Conservation (phyloP, 2,888 invertebrate species). For the Caenorhabditis zanzibari region DNA sequence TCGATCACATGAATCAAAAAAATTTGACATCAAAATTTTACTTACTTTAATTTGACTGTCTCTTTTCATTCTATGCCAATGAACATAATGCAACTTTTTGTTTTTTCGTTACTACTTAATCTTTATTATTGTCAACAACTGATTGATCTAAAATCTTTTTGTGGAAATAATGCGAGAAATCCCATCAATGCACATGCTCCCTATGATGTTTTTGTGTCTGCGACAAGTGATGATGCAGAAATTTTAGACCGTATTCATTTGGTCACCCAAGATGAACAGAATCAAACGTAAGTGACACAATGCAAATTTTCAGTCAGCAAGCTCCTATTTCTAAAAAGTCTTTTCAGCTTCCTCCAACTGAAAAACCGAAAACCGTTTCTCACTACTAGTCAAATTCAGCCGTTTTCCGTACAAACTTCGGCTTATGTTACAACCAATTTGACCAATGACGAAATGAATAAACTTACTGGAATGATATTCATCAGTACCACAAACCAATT, state of each 20-base stretch:
- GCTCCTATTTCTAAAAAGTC: background rate
- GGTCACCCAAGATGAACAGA: conserved; percentile 16
- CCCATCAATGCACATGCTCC: conserved; percentile 16
- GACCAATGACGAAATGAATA: conserved; percentile 10
- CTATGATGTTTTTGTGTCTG: conserved; percentile 28
- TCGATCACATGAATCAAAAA: background rate
- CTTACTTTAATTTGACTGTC: background rate
- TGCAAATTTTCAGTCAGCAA: background rate
- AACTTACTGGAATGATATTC: conserved; percentile 33
- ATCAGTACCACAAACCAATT: conserved; percentile 25
- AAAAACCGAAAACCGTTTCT: conserved; percentile 22
- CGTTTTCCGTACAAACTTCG: conserved; percentile 7
- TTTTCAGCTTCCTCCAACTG: conserved; percentile 19
- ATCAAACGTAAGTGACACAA: conserved; percentile 17
- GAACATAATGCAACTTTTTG: background rate
- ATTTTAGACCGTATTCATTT: background rate
- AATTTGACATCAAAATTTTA: background rate
- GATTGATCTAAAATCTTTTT: conserved; percentile 18
- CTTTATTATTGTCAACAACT: background rate
- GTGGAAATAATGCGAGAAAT: conserved; percentile 6
- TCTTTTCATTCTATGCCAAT: background rate
- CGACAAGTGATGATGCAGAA: conserved; percentile 13
- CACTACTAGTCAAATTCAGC: conserved; percentile 13
- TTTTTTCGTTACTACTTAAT: no score
- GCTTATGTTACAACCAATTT: conserved; percentile 23